Evolutionary conservation across 2,888 invertebrate species (phyloP).

Genomic region (Xanthia icteritia): DNA sequence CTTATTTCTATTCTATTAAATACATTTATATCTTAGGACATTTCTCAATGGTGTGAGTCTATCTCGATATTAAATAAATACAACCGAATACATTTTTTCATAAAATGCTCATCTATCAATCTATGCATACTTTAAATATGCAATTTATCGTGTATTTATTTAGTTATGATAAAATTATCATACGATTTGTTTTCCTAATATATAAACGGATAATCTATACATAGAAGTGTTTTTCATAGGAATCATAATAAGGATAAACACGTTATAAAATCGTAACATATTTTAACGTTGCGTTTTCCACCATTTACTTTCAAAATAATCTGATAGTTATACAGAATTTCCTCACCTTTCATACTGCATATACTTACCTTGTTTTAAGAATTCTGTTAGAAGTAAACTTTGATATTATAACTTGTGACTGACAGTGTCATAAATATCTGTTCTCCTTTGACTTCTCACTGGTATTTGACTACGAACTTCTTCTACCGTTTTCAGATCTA

Average conservation of each 20-base stretch:
- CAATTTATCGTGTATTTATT: not conserved
- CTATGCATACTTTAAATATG: not conserved
- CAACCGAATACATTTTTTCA: not conserved
- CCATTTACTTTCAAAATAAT: not conserved
- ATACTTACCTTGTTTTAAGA: not conserved
- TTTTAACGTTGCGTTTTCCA: not conserved
- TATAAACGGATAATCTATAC: not conserved
- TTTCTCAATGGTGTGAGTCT: not conserved
- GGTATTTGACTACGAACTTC: constrained; percentile 96
- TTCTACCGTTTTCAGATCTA: constrained; percentile 93
- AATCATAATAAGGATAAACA: not conserved
- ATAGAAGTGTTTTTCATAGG: not conserved
- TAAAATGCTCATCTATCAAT: not conserved
- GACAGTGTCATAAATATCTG: constrained; percentile 93
- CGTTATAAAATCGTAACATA: not conserved
- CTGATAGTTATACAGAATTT: not conserved
- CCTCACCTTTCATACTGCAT: not conserved
- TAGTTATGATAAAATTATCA: not conserved
- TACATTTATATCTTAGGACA: constrained; percentile 34
- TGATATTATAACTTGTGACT: constrained; percentile 16
- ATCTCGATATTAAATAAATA: constrained; percentile 10
- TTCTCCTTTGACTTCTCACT: constrained; percentile 92
- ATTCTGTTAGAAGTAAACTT: not conserved
- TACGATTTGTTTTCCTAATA: constrained; percentile 7
- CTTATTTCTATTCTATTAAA: constrained; percentile 3